These are phyloP conservation scores for Acinonyx jubatus DNA, from an alignment of 2,113 vertebrate species.

Conservation along the genomic window DNA sequence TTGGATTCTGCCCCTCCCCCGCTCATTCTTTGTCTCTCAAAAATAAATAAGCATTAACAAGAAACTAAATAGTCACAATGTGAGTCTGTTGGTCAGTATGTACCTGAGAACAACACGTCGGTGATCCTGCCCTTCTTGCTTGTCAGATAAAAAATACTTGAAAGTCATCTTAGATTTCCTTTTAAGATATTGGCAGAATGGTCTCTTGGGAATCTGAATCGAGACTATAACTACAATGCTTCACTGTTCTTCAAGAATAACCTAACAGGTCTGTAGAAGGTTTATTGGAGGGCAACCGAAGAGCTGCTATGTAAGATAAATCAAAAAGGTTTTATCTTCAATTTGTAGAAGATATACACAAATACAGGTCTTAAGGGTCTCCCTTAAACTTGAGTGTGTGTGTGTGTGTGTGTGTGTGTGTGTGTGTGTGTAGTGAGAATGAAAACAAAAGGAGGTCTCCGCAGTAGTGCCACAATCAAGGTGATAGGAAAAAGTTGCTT, in stretches of 20 bases:
- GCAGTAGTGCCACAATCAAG: not conserved
- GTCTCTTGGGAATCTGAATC: not conserved
- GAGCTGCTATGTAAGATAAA: not conserved
- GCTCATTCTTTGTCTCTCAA: no score
- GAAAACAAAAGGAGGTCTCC: not conserved
- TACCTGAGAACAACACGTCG: not conserved
- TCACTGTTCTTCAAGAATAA: not conserved
- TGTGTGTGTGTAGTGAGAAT: not conserved
- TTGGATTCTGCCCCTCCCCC: no score
- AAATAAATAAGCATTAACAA: not conserved
- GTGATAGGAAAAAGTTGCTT: not conserved
- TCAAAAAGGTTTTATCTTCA: not conserved
- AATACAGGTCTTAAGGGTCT: not conserved
- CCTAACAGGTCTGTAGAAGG: not conserved
- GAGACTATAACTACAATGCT: not conserved
- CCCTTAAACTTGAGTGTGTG: not conserved
- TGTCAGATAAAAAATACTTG: slow-evolving; percentile 39
- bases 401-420: not conserved
- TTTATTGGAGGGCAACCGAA: not conserved
- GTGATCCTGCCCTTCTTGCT: not conserved
- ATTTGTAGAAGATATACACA: not conserved
- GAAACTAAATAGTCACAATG: slow-evolving; percentile 44
- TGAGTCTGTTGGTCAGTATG: not conserved
- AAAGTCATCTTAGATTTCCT: not conserved
- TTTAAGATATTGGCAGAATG: not conserved